phyloP scores from a whole-genome alignment of 2,797 vertebrate genomes.

The Zenarchopterus dispar region DNA sequence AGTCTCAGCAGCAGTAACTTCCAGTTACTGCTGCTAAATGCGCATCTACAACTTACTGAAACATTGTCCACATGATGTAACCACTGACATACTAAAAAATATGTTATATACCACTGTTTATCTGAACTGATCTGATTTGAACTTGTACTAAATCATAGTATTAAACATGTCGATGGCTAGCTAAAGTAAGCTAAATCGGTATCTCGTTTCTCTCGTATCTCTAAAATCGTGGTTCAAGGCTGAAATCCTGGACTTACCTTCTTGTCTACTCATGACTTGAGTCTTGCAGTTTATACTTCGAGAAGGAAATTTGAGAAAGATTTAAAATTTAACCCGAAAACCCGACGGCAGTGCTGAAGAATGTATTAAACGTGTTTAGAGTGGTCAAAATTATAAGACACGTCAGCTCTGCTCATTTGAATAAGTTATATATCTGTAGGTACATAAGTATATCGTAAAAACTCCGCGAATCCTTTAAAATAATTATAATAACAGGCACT shows the following conservation, averaged over 20 bases:
- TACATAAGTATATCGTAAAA: not conserved
- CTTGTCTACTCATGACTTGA: constrained; percentile 70
- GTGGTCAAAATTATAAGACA: not conserved
- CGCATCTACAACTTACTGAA: no score
- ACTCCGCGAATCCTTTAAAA: not conserved
- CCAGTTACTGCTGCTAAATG: no score
- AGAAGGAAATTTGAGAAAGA: no score
- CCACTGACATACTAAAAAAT: no score
- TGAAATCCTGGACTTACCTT: constrained; percentile 53
- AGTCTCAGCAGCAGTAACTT: no score
- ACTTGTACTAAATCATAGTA: no score
- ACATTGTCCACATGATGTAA: no score
- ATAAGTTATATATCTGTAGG: rapidly evolving
- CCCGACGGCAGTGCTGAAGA: no score
- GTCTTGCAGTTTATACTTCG: not conserved
- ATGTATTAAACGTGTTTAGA: no score
- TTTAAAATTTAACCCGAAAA: not conserved
- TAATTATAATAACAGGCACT: constrained; percentile 52
- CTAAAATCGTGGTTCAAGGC: not conserved
- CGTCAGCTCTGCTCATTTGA: not conserved
- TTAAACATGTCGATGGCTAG: not conserved
- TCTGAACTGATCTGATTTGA: no score
- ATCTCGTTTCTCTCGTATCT: not conserved
- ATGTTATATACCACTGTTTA: no score
- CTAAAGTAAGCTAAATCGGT: not conserved